Evolutionary conservation across 2,113 vertebrate species (phyloP), one percentile per base, ranked within the genome.

Genomic region (Vulpes ferrilata): DNA sequence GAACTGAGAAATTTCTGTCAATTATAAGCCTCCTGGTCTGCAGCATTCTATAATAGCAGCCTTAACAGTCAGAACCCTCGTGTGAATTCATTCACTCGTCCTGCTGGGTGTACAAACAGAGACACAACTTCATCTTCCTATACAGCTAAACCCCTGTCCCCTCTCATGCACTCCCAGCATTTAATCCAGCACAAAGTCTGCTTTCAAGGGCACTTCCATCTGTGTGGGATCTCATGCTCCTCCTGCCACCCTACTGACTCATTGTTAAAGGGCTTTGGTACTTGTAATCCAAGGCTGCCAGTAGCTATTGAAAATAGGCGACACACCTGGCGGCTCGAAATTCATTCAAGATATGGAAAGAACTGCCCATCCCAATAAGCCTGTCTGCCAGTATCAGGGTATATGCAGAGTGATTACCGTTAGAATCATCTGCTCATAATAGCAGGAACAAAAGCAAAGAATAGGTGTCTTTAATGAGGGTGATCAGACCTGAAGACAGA

Each of bases 21-120:
- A 4, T 11, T 60, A 10, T 7, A 25, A 71, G 30, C 38, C 73
- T 35, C 35, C 20, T 16, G 11, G 32, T 55, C 57, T 55, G 2
- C 15, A 25, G 17, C 6, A 53, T 48, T 51, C 65, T 65, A 3
- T 23, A 23, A 62, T 0, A 51, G n/a, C 7, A 22, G 35, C 35
- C 30, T 57, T 53, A 35, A 4, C 20, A 30, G 10, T 25, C 20
- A 27, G 11, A 32, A 32, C 7, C 43, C 11, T 76, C 82, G 0
- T 35, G 25, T 55, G 64, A 83, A 69, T 22, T 73, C 65, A 11
- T 57, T 64, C 51, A 51, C 25, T 38, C 23, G 0, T 30, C 30
- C 55, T 23, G 0, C 23, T 32, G 27, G 1, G 3, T 4, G 5
- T 35, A n/a, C 5, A 19, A 27, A 5, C 35, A 25, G 13, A 65